Percentiles rank a stretch among this genome's conserved stretches.
Conservation (phyloP, 2,113 vertebrate species). For the Prunella fulvescens region DNA sequence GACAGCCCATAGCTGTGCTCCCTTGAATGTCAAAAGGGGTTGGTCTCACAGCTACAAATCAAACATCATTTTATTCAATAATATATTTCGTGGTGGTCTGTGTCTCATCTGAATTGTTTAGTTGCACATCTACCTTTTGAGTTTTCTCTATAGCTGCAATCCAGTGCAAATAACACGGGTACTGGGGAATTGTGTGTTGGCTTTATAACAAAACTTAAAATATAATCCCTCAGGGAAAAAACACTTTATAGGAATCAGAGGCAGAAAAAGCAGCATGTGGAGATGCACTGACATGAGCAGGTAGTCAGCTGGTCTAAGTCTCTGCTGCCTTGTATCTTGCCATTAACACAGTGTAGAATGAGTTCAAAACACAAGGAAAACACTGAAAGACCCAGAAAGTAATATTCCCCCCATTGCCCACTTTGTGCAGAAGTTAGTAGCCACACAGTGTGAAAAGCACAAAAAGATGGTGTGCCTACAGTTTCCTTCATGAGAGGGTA, state of each 20-base stretch:
- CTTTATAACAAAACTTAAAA: constrained; percentile 22
- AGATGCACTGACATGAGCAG: background rate
- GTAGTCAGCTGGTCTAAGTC: background rate
- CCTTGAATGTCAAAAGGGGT: constrained; percentile 53
- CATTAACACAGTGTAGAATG: background rate
- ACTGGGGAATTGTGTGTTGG: background rate
- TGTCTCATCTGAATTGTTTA: constrained; percentile 31
- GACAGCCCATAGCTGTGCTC: constrained; percentile 58
- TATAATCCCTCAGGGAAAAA: background rate
- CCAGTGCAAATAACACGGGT: background rate
- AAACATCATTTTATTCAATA: constrained; percentile 70
- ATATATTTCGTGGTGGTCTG: constrained; percentile 64
- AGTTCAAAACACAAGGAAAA: background rate
- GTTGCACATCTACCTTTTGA: constrained; percentile 17
- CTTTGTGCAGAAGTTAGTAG: background rate
- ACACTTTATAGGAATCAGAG: constrained; percentile 15
- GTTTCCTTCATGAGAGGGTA: background rate
- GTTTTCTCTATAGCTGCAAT: background rate
- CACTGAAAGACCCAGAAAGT: background rate
- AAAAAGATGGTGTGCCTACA: background rate
- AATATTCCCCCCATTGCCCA: background rate
- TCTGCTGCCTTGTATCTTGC: background rate
- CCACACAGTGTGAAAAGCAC: background rate
- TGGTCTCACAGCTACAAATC: constrained; percentile 70
- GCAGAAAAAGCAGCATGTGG: background rate